Evolutionary conservation across 2,888 invertebrate species (phyloP), one percentile per base, ranked within the genome.

Genomic region (Ormyrus labotus): DNA sequence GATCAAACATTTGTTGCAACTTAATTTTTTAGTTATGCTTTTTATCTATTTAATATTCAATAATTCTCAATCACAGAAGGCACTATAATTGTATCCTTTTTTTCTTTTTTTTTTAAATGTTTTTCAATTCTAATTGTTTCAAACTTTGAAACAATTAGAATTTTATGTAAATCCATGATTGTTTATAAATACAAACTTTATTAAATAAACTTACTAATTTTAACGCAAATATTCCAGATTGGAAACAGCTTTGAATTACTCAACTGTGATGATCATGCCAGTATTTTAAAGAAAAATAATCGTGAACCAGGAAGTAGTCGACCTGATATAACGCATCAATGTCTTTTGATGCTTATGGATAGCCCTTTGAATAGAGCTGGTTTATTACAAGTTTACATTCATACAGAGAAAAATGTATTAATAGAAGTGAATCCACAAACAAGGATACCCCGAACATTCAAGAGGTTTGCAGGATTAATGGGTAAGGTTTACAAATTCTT

Each of bases 281-380:
- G 94, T 84, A 95, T 98, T 82, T 92, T 98, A 84, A 95, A 95
- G 84, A 98, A 96, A 89, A 95, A 96, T 89, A 95, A 96, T 85
- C 93, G 97, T 80, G 97, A 98, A 86, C 95, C 96, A 0, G 96
- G 97, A 0, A 94, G 96, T 2, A 98, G 97, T 87, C 93, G 99
- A 51, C 99, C 99, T 0, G 99, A 99, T 88, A 99, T 99, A 82
- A 94, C 97, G 0, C 99, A 99, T 91, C 99, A 99, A 91, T 99
- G 99, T 89, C 92, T 99, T 13, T 92, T 99, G 0, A 99, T 99
- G 98, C 92, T 99, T 68, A 95, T 99, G 92, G 99, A 99, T 90
- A 98, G 98, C 82, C 99, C 99, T 0, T 91, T 99, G 61, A 99
- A 99, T 90, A 93, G 99, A 86, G 98, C 99, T 64, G 99, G 98